Evolutionary conservation across 2,888 invertebrate genomes (phyloP).

Genomic region (Apocheima hispidaria): DNA sequence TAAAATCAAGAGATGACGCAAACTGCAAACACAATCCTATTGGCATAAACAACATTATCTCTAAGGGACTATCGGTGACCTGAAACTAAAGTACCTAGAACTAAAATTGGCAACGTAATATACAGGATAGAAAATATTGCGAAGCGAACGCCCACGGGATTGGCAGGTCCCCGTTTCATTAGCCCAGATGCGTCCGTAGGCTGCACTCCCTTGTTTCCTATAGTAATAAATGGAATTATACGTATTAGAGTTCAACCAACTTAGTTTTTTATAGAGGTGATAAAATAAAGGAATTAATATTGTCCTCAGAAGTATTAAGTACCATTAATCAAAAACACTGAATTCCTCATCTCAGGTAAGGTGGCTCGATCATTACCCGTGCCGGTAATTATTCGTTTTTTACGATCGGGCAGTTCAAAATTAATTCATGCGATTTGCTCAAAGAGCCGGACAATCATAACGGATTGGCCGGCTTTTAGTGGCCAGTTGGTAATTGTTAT

Average conservation of each 20-base stretch:
- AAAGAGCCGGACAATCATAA: too few relatives aligned
- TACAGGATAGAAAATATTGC: constrained; percentile 42
- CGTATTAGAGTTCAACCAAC: constrained; percentile 4
- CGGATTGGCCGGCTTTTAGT: too few relatives aligned
- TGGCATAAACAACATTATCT: neutral
- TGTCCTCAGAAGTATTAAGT: neutral
- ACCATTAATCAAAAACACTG: too few relatives aligned
- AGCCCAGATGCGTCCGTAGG: constrained; percentile 56
- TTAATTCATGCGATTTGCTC: too few relatives aligned
- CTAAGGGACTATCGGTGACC: constrained; percentile 22
- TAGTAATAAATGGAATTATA: constrained; percentile 21
- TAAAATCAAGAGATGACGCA: too few relatives aligned
- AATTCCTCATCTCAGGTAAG: too few relatives aligned
- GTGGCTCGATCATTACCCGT: too few relatives aligned
- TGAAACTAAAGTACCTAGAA: constrained; percentile 15
- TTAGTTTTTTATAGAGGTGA: neutral
- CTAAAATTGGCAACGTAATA: constrained; percentile 26
- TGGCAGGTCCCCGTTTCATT: constrained; percentile 58
- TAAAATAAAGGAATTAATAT: neutral
- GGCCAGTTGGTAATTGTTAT: too few relatives aligned
- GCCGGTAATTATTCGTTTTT: too few relatives aligned
- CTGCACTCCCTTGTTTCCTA: constrained; percentile 22
- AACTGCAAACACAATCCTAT: neutral
- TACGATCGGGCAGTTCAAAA: too few relatives aligned
- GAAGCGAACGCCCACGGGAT: constrained; percentile 44